Conservation (phyloP, 2,113 vertebrate genomes). For the Macrotis lagotis region DNA sequence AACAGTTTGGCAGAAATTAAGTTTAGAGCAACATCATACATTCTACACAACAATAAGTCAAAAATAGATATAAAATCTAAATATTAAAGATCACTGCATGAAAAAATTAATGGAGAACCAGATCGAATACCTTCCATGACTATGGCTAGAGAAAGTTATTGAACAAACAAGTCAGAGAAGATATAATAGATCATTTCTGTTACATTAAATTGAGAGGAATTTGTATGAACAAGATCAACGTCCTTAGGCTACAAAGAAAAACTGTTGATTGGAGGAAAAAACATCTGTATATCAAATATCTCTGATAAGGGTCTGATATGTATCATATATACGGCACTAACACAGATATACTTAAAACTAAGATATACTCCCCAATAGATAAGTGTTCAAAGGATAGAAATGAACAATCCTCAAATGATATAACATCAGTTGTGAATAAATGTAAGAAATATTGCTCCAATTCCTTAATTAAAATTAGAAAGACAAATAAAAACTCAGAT, state of each 20-base stretch:
- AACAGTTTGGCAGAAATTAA: neutral
- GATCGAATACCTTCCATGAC: neutral
- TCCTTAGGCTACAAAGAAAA: neutral
- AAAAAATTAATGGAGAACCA: neutral
- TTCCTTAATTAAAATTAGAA: neutral
- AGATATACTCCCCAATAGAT: neutral
- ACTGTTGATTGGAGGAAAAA: neutral
- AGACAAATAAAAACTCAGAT: neutral
- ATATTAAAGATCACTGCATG: neutral
- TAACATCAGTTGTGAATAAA: neutral
- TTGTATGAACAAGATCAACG: neutral
- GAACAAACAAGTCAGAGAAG: neutral
- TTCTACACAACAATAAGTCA: neutral
- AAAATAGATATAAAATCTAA: neutral
- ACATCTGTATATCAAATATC: neutral
- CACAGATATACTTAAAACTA: neutral
- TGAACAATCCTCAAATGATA: neutral
- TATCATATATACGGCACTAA: neutral
- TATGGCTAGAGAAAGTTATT: neutral
- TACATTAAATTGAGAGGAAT: neutral
- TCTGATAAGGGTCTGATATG: neutral
- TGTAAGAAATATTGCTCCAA: too few relatives aligned
- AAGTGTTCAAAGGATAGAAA: neutral
- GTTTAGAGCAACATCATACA: neutral
- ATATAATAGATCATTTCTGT: neutral